Evolutionary conservation across 2,888 invertebrate species (phyloP), one percentile per base, ranked within the genome.

Genomic region (Omphaloscelis lunosa): DNA sequence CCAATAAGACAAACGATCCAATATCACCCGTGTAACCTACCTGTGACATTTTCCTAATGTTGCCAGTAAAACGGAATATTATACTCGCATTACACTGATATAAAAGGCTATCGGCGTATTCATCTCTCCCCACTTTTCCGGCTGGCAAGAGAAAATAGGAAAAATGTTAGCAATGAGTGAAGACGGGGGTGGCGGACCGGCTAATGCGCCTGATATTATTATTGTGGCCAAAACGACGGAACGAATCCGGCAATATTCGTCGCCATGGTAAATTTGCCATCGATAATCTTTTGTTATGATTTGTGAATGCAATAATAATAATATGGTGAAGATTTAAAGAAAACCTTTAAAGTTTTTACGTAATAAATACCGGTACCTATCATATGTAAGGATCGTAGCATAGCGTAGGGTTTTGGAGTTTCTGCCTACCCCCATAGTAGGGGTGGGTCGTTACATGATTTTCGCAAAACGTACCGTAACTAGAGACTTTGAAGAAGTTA

Each of bases 121-220:
- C 91, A 92, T 92, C 91, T 92, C 89, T 90, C 90, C 90, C 90
- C 91, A 91, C 87, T 93, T 95, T 94, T 93, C 92, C 92, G 91
- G 90, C 76, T 91, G 88, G 87, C 84, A 84, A 88, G 89, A 91
- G 87, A 90, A 68, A 68, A 85, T 80, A 86, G 86, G 89, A 88
- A 90, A 91, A 91, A 90, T 87, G 87, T 88, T 88, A 85, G 86
- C 86, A 90, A 90, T 90, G 79, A 77, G 77, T 78, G 34, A 78
- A 77, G 89, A 86, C 89, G 92, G 89, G 95, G 95, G 94, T 91
- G 93, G 91, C 88, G 91, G 91, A 88, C 89, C 93, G 93, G 86
- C 89, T 95, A 94, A 95, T 94, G 92, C 90, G 90, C 89, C 88
- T 90, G 89, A 93, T 93, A 91, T 92, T 94, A 93, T 94, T 93